These are phyloP conservation scores for Liposcelis brunnea DNA, from an alignment of 2,888 invertebrate species.

Conservation along the genomic window DNA sequence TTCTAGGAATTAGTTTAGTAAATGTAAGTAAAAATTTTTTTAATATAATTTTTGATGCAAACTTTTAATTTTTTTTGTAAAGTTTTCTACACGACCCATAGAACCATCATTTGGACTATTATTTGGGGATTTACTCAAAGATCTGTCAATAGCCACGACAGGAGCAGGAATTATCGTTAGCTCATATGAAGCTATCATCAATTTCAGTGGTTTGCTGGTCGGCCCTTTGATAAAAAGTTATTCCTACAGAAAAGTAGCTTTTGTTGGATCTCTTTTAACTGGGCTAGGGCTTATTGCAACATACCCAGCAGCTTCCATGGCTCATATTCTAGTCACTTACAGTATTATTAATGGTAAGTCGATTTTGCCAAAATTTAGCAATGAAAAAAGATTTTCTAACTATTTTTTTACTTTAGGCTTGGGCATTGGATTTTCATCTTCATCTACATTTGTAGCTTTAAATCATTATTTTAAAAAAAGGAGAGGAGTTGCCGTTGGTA, in stretches of 20 bases:
- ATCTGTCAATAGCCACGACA: slow-evolving; percentile 43
- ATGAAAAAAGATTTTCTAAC: background rate
- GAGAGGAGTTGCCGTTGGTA: slow-evolving; percentile 54
- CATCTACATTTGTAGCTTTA: slow-evolving; percentile 51
- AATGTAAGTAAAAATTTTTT: slow-evolving; percentile 46
- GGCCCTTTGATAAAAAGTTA: slow-evolving; percentile 44
- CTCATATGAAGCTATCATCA: slow-evolving; percentile 43
- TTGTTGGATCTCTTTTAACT: slow-evolving; percentile 34
- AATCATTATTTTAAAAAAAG: slow-evolving; percentile 49
- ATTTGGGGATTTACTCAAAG: slow-evolving; percentile 43
- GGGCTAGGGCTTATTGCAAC: slow-evolving; percentile 34
- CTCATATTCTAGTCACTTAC: slow-evolving; percentile 37
- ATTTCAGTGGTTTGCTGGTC: slow-evolving; percentile 49
- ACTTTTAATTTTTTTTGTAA: slow-evolving; percentile 22
- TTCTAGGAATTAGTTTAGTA: slow-evolving; percentile 64
- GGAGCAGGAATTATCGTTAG: slow-evolving; percentile 51
- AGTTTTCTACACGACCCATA: slow-evolving; percentile 62
- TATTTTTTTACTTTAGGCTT: slow-evolving; percentile 31
- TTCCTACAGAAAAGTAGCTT: slow-evolving; percentile 35
- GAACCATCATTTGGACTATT: slow-evolving; percentile 61
- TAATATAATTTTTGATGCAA: too few relatives aligned
- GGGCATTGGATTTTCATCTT: slow-evolving; percentile 52
- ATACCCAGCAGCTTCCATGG: slow-evolving; percentile 32
- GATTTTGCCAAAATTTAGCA: slow-evolving; percentile 6
- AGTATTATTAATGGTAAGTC: slow-evolving; percentile 33